Conservation (phyloP, 2,113 vertebrate species). For the Rhineura floridana region DNA sequence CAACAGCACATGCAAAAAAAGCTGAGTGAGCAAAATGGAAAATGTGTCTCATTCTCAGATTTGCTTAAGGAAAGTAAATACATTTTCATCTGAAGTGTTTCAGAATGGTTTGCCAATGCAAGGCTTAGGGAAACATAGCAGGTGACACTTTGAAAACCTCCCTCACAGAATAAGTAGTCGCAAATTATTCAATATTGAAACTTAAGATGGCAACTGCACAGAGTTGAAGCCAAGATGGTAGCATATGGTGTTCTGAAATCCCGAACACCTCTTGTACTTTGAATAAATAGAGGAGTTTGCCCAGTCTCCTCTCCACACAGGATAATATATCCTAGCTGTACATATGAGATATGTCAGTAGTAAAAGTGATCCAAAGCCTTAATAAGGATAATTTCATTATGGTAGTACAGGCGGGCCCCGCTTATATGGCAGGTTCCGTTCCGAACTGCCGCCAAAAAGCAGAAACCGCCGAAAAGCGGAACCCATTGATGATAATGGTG, state of each 20-base stretch:
- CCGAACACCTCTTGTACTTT: not conserved
- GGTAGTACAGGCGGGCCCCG: too few relatives aligned
- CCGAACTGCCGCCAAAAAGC: too few relatives aligned
- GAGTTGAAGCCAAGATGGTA: not conserved
- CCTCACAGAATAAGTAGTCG: not conserved
- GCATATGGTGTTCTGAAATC: not conserved
- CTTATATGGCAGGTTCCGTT: too few relatives aligned
- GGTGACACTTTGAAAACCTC: constrained; percentile 5
- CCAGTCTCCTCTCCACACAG: not conserved
- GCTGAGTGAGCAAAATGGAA: not conserved
- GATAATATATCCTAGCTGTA: constrained; percentile 19
- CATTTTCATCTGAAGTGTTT: not conserved
- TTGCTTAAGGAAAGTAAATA: not conserved
- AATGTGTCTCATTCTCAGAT: not conserved
- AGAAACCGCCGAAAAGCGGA: too few relatives aligned
- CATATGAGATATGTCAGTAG: not conserved
- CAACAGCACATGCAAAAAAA: not conserved
- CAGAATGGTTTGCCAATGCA: not conserved
- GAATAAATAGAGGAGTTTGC: not conserved
- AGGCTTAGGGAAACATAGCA: not conserved
- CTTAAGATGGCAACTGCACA: constrained; percentile 1
- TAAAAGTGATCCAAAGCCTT: not conserved
- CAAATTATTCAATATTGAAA: constrained; percentile 1
- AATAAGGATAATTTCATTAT: not conserved
- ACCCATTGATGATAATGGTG: too few relatives aligned